These are phyloP conservation scores for Scleropages formosus DNA, from an alignment of 2,797 vertebrate species.

Conservation along the genomic window DNA sequence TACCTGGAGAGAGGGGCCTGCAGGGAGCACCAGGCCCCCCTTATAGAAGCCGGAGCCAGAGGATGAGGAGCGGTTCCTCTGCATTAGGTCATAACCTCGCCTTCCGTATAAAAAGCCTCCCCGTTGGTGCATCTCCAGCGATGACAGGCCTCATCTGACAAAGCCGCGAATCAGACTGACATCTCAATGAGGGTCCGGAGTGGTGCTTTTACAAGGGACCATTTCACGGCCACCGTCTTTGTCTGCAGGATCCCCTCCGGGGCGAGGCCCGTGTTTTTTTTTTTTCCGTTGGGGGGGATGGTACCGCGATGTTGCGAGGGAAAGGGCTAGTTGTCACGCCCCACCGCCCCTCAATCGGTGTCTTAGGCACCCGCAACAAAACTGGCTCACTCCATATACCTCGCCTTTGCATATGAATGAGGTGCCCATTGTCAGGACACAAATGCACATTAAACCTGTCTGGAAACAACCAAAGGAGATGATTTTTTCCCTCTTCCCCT, in stretches of 20 bases:
- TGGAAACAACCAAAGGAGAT: conserved; percentile 59
- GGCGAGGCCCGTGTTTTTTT: conserved; percentile 45
- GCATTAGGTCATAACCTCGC: conserved; percentile 30
- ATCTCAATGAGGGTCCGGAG: conserved; percentile 77
- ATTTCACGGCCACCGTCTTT: conserved; percentile 65
- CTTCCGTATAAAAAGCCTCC: neutral
- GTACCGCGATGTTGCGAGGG: conserved; percentile 40
- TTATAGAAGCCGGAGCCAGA: conserved; percentile 6
- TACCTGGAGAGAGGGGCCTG: neutral
- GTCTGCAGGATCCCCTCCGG: conserved; percentile 37
- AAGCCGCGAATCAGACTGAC: conserved; percentile 72
- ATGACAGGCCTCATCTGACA: conserved; percentile 36
- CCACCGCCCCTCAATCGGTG: conserved; percentile 66
- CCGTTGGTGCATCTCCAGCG: conserved; percentile 9
- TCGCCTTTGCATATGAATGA: conserved; percentile 70
- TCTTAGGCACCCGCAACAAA: conserved; percentile 61
- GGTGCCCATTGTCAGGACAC: conserved; percentile 55
- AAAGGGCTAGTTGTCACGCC: conserved; percentile 56
- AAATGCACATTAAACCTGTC: conserved; percentile 77
- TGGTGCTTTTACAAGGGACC: conserved; percentile 57
- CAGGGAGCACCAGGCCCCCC: neutral
- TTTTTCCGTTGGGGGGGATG: conserved; percentile 30
- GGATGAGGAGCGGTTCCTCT: neutral
- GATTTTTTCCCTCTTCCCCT: conserved; percentile 39
- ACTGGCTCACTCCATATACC: conserved; percentile 64